Conservation (phyloP, 2,797 vertebrate genomes). For the Acanthis flammea region DNA sequence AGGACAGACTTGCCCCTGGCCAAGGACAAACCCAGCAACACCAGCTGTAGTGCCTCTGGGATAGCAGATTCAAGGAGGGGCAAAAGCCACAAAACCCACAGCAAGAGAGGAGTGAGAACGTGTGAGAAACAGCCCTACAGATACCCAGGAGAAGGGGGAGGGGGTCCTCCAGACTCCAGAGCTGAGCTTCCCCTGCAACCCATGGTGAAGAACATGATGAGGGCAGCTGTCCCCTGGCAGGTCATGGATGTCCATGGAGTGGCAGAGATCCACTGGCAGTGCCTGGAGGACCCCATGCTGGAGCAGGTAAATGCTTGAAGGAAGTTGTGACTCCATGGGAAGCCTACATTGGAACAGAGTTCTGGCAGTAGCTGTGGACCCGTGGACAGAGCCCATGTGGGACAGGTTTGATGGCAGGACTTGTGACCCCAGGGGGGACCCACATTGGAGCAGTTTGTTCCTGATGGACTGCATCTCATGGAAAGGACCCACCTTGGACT, state of each 20-base stretch:
- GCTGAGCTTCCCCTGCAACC: not conserved
- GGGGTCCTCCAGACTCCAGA: not conserved
- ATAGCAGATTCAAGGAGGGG: not conserved
- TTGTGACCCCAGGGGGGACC: not conserved
- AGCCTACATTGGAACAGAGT: not conserved
- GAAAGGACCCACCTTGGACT: not conserved
- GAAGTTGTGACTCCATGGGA: not conserved
- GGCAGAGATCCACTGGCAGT: not conserved
- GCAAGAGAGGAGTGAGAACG: not conserved
- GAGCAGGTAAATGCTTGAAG: not conserved
- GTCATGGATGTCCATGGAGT: not conserved
- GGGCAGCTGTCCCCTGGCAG: not conserved
- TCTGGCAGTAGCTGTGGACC: not conserved
- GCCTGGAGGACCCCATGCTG: accelerated
- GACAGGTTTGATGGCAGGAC: not conserved
- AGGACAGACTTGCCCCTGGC: accelerated
- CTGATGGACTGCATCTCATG: not conserved
- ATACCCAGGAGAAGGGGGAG: not conserved
- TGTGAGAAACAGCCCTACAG: not conserved
- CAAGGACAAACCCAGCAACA: not conserved
- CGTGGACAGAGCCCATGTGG: not conserved
- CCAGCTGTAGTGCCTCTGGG: not conserved
- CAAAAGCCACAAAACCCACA: not conserved
- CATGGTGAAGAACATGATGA: not conserved
- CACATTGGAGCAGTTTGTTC: not conserved